Evolutionary conservation across 2,113 vertebrate genomes (phyloP).

Genomic region (Saccopteryx leptura): DNA sequence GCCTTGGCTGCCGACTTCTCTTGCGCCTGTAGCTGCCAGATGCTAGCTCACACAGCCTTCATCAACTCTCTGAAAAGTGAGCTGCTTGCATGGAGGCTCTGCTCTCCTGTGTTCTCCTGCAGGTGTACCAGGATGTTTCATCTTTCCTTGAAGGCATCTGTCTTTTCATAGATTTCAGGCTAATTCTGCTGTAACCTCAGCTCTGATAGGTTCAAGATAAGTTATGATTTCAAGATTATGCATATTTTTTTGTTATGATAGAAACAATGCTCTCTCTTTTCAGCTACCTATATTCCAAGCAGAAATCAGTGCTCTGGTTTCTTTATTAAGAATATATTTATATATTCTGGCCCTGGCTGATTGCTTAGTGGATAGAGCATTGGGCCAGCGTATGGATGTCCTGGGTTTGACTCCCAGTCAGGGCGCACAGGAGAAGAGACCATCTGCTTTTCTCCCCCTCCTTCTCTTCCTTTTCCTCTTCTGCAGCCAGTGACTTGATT

Average conservation of each 20-base stretch:
- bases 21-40: neutral
- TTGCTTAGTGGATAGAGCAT: no score
- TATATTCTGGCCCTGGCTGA: no score
- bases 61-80: neutral
- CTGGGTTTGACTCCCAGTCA: no score
- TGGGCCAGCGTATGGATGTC: no score
- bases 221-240: neutral
- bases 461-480: no score
- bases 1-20: neutral
- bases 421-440: no score
- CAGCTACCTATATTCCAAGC: neutral
- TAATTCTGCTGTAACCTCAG: neutral
- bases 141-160: neutral
- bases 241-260: neutral
- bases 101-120: neutral
- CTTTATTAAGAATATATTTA: neutral
- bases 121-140: neutral
- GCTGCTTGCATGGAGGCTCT: neutral
- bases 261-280: neutral
- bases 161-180: neutral
- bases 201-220: neutral
- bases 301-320: neutral
- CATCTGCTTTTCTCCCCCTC: no score
- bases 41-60: neutral
- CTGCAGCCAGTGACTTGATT: no score